These are phyloP conservation scores for Globodera rostochiensis DNA, from an alignment of 1,140 invertebrate species.

Conservation along the genomic window DNA sequence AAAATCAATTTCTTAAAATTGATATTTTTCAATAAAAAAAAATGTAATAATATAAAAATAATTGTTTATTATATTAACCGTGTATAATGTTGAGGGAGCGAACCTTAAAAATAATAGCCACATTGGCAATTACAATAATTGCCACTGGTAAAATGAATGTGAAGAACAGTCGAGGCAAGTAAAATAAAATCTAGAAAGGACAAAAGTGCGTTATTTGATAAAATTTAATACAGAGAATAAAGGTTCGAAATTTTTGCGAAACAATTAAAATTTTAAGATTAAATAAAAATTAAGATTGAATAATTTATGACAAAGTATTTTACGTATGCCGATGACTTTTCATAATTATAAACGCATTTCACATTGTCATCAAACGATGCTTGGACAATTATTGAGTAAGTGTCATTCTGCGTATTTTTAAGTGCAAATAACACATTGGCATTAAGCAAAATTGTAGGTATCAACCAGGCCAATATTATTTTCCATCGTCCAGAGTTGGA, in stretches of 20 bases:
- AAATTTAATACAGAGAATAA: not conserved
- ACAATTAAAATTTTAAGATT: not conserved
- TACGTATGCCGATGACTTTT: no score
- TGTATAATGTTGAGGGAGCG: constrained; percentile 16
- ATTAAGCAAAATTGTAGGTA: not conserved
- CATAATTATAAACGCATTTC: no score
- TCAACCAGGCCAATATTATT: not conserved
- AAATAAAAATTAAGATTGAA: not conserved
- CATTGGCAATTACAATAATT: constrained; percentile 16
- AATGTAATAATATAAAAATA: no score
- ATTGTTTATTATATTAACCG: not conserved
- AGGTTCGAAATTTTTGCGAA: not conserved
- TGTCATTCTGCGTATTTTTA: no score
- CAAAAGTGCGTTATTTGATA: no score
- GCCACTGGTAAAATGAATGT: not conserved
- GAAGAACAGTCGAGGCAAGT: not conserved
- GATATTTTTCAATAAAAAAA: not conserved
- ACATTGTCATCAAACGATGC: no score
- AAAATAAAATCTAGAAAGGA: not conserved
- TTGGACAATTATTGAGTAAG: no score
- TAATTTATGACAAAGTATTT: no score
- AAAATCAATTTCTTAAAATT: not conserved
- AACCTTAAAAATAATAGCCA: constrained; percentile 13
- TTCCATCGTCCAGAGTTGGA: not conserved
- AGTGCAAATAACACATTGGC: not conserved